Evolutionary conservation across 1,140 invertebrate genomes (phyloP).

Genomic region (Rhyzopertha dominica): DNA sequence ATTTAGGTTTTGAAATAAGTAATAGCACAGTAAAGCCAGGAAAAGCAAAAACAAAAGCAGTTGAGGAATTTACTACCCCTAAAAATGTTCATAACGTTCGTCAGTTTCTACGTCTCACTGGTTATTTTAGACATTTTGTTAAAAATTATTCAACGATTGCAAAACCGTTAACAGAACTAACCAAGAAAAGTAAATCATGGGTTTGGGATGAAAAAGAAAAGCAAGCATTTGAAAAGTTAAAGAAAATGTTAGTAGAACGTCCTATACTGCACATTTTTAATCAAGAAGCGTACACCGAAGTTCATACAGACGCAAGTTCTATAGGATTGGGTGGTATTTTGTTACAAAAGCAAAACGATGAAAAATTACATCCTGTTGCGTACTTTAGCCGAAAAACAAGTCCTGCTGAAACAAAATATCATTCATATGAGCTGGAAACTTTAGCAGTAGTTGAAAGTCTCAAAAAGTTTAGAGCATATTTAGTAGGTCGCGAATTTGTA

Average conservation of each 20-base stretch:
- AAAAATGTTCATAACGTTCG: conserved; percentile 26
- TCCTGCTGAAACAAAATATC: conserved; percentile 30
- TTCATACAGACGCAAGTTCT: conserved; percentile 38
- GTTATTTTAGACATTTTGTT: conserved; percentile 33
- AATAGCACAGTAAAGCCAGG: not conserved
- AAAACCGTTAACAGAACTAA: conserved; percentile 28
- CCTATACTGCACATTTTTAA: conserved; percentile 37
- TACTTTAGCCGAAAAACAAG: conserved; percentile 38
- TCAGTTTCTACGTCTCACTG: conserved; percentile 28
- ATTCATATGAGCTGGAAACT: conserved; percentile 42
- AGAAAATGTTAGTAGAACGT: conserved; percentile 18
- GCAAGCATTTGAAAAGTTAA: conserved; percentile 28
- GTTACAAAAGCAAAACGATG: conserved; percentile 1
- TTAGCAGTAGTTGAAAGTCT: conserved; percentile 37
- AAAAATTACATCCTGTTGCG: conserved; percentile 22
- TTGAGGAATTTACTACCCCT: conserved; percentile 19
- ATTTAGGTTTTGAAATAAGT: conserved; percentile 14
- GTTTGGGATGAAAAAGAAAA: conserved; percentile 19
- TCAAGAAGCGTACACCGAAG: conserved; percentile 22
- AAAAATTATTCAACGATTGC: conserved; percentile 24
- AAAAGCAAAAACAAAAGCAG: conserved; percentile 2
- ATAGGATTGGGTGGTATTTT: conserved; percentile 3
- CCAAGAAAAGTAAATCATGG: conserved; percentile 22
- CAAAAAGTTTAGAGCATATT: conserved; percentile 30
- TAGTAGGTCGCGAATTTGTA: conserved; percentile 31